These are phyloP conservation scores for Australoheros scitulus DNA, from an alignment of 2,113 vertebrate species.

Conservation along the genomic window DNA sequence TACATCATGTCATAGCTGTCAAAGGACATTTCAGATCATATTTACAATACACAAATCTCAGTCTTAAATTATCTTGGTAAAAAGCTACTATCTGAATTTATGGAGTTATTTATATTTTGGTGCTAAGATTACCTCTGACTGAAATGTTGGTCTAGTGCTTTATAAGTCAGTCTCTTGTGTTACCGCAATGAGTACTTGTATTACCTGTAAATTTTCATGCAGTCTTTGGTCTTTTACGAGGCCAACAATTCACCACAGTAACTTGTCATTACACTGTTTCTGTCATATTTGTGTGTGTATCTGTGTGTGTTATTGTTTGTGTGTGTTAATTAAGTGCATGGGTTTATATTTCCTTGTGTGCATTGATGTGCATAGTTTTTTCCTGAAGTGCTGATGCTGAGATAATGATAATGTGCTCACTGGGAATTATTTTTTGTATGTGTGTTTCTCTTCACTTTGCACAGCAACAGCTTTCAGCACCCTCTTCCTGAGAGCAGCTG, in stretches of 20 bases:
- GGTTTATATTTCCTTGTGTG: slow-evolving; percentile 19
- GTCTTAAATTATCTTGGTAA: too few relatives aligned
- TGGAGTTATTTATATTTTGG: too few relatives aligned
- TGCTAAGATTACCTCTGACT: slow-evolving; percentile 5
- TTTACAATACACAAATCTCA: not conserved
- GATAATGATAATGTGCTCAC: slow-evolving; percentile 34
- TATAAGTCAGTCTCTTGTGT: slow-evolving; percentile 1
- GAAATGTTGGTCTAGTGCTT: slow-evolving; percentile 15
- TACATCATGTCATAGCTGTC: not conserved
- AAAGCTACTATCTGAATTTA: too few relatives aligned
- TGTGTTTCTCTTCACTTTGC: slow-evolving; percentile 20
- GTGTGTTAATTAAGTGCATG: slow-evolving; percentile 30
- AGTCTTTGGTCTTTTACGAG: not conserved
- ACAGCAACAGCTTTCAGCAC: slow-evolving; percentile 37
- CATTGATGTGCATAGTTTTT: slow-evolving; percentile 28
- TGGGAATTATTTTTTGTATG: not conserved
- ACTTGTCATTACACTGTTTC: not conserved
- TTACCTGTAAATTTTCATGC: not conserved
- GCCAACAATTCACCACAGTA: not conserved
- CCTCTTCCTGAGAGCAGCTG: slow-evolving; percentile 49
- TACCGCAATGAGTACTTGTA: not conserved
- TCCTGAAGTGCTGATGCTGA: slow-evolving; percentile 39
- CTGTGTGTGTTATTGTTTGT: not conserved
- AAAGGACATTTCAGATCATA: not conserved
- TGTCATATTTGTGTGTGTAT: not conserved